Conservation (phyloP, 2,113 vertebrate genomes). For the Dicrurus megarhynchus region DNA sequence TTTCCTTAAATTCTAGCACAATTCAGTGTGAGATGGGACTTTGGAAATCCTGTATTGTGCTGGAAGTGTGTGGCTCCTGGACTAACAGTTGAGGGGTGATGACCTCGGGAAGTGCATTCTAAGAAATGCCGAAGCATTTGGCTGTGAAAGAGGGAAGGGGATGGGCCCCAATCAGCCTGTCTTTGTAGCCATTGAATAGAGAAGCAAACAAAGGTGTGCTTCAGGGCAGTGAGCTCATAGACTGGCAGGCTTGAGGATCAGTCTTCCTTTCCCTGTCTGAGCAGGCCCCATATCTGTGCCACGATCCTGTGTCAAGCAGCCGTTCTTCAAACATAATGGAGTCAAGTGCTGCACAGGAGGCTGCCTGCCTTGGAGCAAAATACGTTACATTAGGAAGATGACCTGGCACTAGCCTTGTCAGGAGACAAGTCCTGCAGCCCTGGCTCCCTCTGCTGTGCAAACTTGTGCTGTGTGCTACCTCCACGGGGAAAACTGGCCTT, state of each 20-base stretch:
- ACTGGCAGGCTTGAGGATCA: not conserved
- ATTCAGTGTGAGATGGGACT: not conserved
- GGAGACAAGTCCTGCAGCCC: not conserved
- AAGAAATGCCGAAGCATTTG: not conserved
- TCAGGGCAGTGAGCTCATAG: not conserved
- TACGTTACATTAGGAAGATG: not conserved
- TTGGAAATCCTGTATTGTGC: not conserved
- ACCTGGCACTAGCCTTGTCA: not conserved
- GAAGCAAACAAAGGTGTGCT: not conserved
- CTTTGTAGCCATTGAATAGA: not conserved
- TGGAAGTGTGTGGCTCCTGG: not conserved
- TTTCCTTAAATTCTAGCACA: not conserved
- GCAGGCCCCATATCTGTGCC: not conserved
- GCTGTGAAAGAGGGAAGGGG: not conserved
- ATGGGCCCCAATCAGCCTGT: not conserved
- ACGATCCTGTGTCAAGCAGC: not conserved
- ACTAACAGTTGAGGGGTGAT: not conserved
- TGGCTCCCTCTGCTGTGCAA: not conserved
- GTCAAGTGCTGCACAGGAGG: not conserved
- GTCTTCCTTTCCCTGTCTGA: not conserved
- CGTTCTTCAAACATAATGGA: accelerated
- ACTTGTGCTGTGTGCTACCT: not conserved
- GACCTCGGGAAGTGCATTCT: not conserved
- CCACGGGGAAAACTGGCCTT: not conserved
- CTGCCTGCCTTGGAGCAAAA: not conserved